phyloP scores from a whole-genome alignment of 2,113 vertebrate species.

The Corythornis madagascariensis region DNA sequence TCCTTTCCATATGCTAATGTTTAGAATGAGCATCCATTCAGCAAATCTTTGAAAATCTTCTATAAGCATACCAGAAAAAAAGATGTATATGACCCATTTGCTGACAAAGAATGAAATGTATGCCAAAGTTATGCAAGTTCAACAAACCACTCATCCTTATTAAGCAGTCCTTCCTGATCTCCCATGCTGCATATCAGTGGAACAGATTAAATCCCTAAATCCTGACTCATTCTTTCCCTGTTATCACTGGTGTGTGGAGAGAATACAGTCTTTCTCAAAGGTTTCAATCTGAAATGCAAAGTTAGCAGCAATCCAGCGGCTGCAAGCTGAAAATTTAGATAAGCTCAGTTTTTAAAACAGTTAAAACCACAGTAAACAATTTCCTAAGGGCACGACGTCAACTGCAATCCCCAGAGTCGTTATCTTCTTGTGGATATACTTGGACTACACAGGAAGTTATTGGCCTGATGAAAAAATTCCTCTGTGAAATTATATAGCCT shows the following conservation, averaged over 20 bases:
- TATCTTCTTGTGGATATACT: slow-evolving; percentile 12
- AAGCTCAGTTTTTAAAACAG: not conserved
- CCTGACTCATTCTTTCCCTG: not conserved
- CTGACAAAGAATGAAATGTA: not conserved
- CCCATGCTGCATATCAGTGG: not conserved
- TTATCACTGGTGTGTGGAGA: not conserved
- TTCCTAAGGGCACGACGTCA: not conserved
- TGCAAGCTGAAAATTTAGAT: slow-evolving; percentile 41
- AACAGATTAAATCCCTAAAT: not conserved
- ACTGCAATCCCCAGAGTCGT: not conserved
- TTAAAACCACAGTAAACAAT: slow-evolving; percentile 33
- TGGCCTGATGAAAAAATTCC: slow-evolving; percentile 6
- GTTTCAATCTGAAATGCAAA: not conserved
- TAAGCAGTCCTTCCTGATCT: not conserved
- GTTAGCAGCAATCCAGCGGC: not conserved
- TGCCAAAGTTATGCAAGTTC: not conserved
- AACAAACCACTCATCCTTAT: not conserved
- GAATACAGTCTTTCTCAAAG: not conserved
- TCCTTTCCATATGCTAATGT: not conserved
- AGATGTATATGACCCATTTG: not conserved
- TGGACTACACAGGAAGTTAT: slow-evolving; percentile 28
- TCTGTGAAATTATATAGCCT: slow-evolving; percentile 36
- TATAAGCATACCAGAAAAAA: not conserved
- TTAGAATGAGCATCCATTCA: not conserved
- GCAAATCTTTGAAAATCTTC: not conserved